Evolutionary conservation across 2,113 vertebrate species (phyloP).

Genomic region (Indicator indicator): DNA sequence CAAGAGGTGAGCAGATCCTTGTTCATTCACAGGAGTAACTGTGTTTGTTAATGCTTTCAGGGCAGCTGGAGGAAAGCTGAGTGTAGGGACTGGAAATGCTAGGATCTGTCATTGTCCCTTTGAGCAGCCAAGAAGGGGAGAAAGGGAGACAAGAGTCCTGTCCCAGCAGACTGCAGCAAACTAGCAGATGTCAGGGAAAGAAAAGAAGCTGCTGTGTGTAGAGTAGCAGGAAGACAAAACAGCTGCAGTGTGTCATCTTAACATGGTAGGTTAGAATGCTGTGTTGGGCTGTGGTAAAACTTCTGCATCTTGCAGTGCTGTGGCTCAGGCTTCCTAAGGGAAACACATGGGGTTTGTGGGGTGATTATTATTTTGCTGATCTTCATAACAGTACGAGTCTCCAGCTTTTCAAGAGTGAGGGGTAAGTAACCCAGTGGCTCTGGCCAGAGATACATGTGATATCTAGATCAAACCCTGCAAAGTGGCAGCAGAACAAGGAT

Average conservation of each 20-base stretch:
- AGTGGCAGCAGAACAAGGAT: background rate
- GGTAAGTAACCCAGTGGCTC: rapidly evolving
- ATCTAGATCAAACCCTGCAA: background rate
- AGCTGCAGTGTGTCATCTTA: constrained; percentile 18
- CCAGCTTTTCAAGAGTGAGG: background rate
- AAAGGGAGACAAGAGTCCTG: constrained; percentile 7
- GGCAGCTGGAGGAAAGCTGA: background rate
- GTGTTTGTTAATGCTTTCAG: background rate
- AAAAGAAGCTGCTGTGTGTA: background rate
- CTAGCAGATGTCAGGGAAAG: background rate
- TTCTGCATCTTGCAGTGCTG: background rate
- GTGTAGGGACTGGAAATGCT: background rate
- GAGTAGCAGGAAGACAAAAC: constrained; percentile 17
- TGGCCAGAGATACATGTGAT: background rate
- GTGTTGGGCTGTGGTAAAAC: background rate
- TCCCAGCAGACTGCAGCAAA: constrained; percentile 55
- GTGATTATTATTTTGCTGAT: background rate
- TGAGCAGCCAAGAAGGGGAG: background rate
- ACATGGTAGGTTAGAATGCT: background rate
- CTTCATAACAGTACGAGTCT: rapidly evolving
- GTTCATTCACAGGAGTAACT: background rate
- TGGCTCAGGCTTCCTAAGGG: background rate
- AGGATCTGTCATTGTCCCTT: background rate
- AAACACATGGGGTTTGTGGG: background rate
- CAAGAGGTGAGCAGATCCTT: background rate